A percentile compares a stretch with the other conserved stretches of the same genome.
phyloP scores from a whole-genome alignment of 2,888 invertebrate genomes.

The Asteroscopus sphinx region DNA sequence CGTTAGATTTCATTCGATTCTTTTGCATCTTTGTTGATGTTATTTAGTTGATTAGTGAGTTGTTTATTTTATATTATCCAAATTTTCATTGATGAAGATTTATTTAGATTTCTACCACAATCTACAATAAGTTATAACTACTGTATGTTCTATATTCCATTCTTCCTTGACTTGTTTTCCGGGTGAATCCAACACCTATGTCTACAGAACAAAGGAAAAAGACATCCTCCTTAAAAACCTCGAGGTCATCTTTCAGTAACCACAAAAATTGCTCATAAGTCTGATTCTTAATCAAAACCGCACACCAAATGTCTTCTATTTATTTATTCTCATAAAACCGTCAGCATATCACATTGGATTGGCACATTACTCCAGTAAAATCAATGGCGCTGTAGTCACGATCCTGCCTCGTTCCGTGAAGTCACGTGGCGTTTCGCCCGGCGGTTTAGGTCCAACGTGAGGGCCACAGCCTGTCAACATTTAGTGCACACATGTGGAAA shows the following conservation, averaged over 20 bases:
- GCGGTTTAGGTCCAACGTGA: conserved; percentile 46
- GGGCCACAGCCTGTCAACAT: conserved; percentile 32
- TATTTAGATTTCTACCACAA: too few species aligned
- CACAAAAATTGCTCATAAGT: too few species aligned
- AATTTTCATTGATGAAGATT: too few species aligned
- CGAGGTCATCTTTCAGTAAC: too few species aligned
- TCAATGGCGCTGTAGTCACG: conserved; percentile 40
- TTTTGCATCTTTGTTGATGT: conserved; percentile 19
- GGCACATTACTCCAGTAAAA: conserved; percentile 31
- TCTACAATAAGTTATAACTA: too few species aligned
- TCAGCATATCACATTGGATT: neutral
- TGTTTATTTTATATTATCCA: conserved; percentile 3
- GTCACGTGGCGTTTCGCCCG: conserved; percentile 38
- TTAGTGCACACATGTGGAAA: conserved; percentile 50
- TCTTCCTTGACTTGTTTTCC: too few species aligned
- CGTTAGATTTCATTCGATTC: conserved; percentile 12
- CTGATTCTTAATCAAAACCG: neutral
- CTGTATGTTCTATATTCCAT: too few species aligned
- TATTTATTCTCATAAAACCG: neutral
- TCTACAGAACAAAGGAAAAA: too few species aligned
- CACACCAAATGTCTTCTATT: neutral
- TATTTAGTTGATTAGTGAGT: conserved; percentile 29
- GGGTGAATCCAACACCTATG: too few species aligned
- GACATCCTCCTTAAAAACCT: too few species aligned
- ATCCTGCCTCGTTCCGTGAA: conserved; percentile 6